These are phyloP conservation scores for Choreutis nemorana DNA, from an alignment of 2,888 invertebrate species.

Conservation along the genomic window DNA sequence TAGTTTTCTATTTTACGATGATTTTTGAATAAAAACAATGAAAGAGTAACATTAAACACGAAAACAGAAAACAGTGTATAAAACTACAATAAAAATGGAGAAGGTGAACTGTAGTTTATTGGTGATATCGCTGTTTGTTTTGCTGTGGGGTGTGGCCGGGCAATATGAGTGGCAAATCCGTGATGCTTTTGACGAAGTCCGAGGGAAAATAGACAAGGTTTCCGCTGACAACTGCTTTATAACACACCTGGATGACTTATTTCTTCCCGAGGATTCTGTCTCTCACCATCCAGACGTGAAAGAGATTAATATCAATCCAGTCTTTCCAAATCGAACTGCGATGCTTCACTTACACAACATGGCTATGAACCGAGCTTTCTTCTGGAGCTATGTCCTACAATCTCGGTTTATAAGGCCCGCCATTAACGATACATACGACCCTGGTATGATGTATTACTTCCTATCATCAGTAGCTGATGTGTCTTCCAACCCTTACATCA, in stretches of 20 bases:
- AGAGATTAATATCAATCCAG: conserved; percentile 92
- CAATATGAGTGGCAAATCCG: conserved; percentile 93
- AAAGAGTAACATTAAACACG: too few species aligned
- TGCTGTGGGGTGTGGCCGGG: conserved; percentile 73
- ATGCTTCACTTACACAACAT: conserved; percentile 94
- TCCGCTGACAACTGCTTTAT: conserved; percentile 90
- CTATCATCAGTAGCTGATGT: conserved; percentile 95
- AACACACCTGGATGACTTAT: conserved; percentile 83
- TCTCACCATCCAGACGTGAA: conserved; percentile 94
- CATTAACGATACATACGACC: conserved; percentile 92
- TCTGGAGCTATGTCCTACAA: conserved; percentile 94
- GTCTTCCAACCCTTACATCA: conserved; percentile 89
- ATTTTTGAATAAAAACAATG: too few species aligned
- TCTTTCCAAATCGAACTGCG: conserved; percentile 94
- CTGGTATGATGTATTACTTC: conserved; percentile 98
- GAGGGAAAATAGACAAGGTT: conserved; percentile 83
- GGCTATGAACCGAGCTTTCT: conserved; percentile 95
- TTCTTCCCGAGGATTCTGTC: conserved; percentile 83
- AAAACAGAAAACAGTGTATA: conserved; percentile 9
- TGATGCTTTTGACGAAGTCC: conserved; percentile 90
- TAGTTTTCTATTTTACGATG: too few species aligned
- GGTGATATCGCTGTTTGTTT: conserved; percentile 39
- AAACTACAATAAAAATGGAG: conserved; percentile 44
- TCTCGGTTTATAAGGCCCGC: conserved; percentile 89
- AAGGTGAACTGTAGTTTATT: conserved; percentile 33